phyloP scores from a whole-genome alignment of 2,113 vertebrate species.

The Notechis scutatus region DNA sequence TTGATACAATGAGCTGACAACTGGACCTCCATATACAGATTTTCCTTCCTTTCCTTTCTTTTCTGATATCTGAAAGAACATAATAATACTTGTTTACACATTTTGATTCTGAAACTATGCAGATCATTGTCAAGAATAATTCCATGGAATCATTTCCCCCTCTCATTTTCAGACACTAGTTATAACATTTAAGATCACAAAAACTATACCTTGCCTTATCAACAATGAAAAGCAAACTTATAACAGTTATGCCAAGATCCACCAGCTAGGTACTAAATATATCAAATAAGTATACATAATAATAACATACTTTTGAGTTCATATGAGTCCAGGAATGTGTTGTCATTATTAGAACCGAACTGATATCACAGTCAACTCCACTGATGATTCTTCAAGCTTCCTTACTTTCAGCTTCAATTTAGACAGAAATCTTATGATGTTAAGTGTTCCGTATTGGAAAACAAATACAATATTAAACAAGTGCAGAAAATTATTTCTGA shows the following conservation, averaged over 20 bases:
- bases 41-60: constrained; percentile 79
- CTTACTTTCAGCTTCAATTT: background rate
- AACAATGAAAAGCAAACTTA: background rate
- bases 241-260: background rate
- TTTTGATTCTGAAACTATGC: background rate
- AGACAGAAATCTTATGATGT: background rate
- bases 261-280: background rate
- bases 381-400: background rate
- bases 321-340: background rate
- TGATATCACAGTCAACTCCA: background rate
- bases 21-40: constrained; percentile 83
- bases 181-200: background rate
- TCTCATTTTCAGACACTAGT: background rate
- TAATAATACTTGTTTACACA: background rate
- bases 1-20: constrained; percentile 91
- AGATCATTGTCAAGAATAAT: background rate
- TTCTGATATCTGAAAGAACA: constrained; percentile 69
- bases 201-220: background rate
- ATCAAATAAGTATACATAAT: background rate
- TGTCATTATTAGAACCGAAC: background rate
- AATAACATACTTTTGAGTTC: background rate
- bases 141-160: no score
- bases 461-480: background rate
- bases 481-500: background rate
- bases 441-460: background rate